Conservation (phyloP, 2,888 invertebrate genomes). For the Alloplasta piceator region DNA sequence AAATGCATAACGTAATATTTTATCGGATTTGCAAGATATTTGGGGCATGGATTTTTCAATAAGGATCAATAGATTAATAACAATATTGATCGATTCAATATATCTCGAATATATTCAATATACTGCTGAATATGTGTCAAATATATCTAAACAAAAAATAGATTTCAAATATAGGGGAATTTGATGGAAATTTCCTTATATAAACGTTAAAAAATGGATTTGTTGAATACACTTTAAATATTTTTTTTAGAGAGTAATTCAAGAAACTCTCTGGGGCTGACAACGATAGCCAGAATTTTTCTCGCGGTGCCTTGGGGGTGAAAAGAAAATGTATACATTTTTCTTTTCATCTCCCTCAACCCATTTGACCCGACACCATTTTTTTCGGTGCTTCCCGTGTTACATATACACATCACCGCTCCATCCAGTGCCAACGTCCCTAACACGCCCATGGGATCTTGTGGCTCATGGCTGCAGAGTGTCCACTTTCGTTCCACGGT, state of each 20-base stretch:
- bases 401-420: not conserved
- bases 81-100: too few relatives aligned
- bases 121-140: too few relatives aligned
- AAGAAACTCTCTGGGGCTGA: conserved; percentile 14
- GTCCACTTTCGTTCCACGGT: conserved; percentile 28
- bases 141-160: too few relatives aligned
- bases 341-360: conserved; percentile 57
- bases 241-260: conserved; percentile 42
- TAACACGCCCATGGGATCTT: conserved; percentile 64
- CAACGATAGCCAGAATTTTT: conserved; percentile 40
- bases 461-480: conserved; percentile 52
- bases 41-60: too few relatives aligned
- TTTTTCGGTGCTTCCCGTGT: conserved; percentile 65
- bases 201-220: conserved; percentile 18
- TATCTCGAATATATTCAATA: too few relatives aligned
- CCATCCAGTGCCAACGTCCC: conserved; percentile 25
- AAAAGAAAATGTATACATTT: conserved; percentile 35
- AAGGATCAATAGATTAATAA: too few relatives aligned
- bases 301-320: conserved; percentile 25
- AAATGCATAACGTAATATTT: too few relatives aligned
- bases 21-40: too few relatives aligned
- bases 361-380: conserved; percentile 74
- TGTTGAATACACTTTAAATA: conserved; percentile 37
- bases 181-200: conserved; percentile 18
- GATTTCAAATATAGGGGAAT: too few relatives aligned